Evolutionary conservation across 2,888 invertebrate species (phyloP).

Genomic region (Macaria liturata): DNA sequence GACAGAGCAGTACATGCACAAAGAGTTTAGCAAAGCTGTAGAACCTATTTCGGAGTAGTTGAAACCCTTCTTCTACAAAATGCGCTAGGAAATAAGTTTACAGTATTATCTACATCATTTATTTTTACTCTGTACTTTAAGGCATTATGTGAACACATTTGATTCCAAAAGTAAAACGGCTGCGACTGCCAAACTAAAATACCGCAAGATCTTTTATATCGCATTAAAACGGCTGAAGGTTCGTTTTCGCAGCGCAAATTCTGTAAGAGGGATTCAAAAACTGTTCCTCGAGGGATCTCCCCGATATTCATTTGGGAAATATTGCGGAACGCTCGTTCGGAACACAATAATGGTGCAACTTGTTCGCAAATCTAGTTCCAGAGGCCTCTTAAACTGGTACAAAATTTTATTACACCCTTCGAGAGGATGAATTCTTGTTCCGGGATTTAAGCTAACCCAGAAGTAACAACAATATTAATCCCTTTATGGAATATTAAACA

Average conservation of each 20-base stretch:
- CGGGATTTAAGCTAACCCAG: conserved; percentile 29
- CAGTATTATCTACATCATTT: no score
- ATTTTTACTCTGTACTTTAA: conserved; percentile 19
- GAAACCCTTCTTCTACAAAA: no score
- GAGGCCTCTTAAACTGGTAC: conserved; percentile 39
- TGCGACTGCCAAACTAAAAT: conserved; percentile 21
- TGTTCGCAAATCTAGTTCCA: conserved; percentile 44
- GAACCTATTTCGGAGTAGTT: no score
- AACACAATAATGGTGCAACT: conserved; percentile 51
- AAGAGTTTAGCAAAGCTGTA: no score
- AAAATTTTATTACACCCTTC: conserved; percentile 33
- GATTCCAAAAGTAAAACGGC: conserved; percentile 34
- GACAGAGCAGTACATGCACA: no score
- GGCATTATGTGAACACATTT: conserved; percentile 13
- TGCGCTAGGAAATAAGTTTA: no score
- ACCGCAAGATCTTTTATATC: conserved; percentile 55
- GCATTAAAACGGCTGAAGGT: conserved; percentile 51
- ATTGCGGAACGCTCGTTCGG: conserved; percentile 54
- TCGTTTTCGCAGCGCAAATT: conserved; percentile 54
- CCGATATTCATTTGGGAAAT: conserved; percentile 60
- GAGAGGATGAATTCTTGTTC: conserved; percentile 32
- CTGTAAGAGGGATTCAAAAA: conserved; percentile 58
- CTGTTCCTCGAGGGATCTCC: conserved; percentile 59
- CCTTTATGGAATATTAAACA: conserved; percentile 24
- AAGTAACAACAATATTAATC: conserved; percentile 26